These are phyloP conservation scores for Dendrophyllia cribrosa DNA, from an alignment of 64 coral and sea anemone genomes.

Conservation along the genomic window DNA sequence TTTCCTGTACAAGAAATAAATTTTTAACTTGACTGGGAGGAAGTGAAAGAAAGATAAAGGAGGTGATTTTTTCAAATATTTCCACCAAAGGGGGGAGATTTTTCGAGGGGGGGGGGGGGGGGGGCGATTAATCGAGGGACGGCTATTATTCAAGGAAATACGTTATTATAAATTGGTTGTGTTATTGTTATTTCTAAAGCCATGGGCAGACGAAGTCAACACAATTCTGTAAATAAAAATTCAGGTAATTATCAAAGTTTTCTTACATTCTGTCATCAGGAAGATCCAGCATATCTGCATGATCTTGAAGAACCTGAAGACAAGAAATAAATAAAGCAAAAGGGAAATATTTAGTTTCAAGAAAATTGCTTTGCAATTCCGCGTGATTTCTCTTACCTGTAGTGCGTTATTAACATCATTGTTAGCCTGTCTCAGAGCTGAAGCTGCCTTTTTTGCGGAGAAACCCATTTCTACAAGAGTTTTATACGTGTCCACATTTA, in stretches of 20 bases:
- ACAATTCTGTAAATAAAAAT: neutral
- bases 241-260: neutral
- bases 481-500: slow-evolving; percentile 77
- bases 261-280: neutral
- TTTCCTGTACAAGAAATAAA: too few relatives aligned
- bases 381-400: slow-evolving; percentile 51
- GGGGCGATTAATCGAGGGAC: too few relatives aligned
- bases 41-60: too few relatives aligned
- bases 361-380: neutral
- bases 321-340: neutral
- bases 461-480: slow-evolving; percentile 81
- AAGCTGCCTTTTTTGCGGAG: slow-evolving; percentile 24
- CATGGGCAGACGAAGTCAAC: too few relatives aligned
- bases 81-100: too few relatives aligned
- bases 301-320: slow-evolving; percentile 43
- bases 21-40: too few relatives aligned
- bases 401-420: slow-evolving; percentile 89
- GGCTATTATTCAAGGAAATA: too few relatives aligned
- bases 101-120: too few relatives aligned
- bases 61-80: too few relatives aligned
- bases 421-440: slow-evolving; percentile 76
- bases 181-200: too few relatives aligned
- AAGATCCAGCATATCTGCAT: slow-evolving; percentile 46
- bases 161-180: too few relatives aligned
- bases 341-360: too few relatives aligned